A percentile compares a stretch with the other conserved stretches of the same genome.
Conservation (phyloP, 2,888 invertebrate genomes). For the Dysmachus trigonus region DNA sequence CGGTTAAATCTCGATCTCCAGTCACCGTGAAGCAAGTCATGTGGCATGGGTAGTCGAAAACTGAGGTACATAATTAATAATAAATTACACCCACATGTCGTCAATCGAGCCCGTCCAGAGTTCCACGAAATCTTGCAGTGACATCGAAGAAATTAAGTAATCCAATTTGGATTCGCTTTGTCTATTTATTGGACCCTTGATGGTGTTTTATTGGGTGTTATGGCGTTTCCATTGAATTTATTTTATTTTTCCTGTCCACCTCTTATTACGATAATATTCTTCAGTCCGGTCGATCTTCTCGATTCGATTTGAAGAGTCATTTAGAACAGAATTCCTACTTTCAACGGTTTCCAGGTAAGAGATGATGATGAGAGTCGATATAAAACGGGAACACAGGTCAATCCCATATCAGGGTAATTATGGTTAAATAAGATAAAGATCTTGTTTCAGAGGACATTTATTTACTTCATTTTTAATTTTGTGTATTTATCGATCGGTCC, state of each 20-base stretch:
- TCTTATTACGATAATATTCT: not conserved
- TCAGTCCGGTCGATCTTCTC: conserved; percentile 1
- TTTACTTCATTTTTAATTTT: conserved; percentile 65
- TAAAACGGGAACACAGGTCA: conserved; percentile 62
- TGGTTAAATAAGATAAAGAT: conserved; percentile 66
- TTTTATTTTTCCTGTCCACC: not conserved
- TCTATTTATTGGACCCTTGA: conserved; percentile 36
- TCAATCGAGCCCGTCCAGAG: conserved; percentile 7
- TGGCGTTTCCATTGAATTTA: not conserved
- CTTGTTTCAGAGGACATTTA: conserved; percentile 65
- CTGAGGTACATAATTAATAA: conserved; percentile 38
- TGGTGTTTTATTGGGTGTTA: conserved; percentile 8
- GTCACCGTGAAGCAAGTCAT: conserved; percentile 20
- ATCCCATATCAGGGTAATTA: conserved; percentile 66
- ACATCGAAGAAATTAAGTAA: conserved; percentile 42
- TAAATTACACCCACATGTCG: conserved; percentile 45
- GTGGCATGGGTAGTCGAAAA: conserved; percentile 3
- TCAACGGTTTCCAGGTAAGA: conserved; percentile 31
- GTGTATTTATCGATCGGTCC: conserved; percentile 61
- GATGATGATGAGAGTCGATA: conserved; percentile 47
- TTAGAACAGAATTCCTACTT: not conserved
- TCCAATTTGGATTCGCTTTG: conserved; percentile 42
- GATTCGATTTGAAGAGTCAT: conserved; percentile 35
- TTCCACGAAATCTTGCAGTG: conserved; percentile 37
- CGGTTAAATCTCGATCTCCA: not conserved